A percentile compares a stretch with the other conserved stretches of the same genome.
phyloP scores from a whole-genome alignment of 2,113 vertebrate genomes.

The Hucho hucho region DNA sequence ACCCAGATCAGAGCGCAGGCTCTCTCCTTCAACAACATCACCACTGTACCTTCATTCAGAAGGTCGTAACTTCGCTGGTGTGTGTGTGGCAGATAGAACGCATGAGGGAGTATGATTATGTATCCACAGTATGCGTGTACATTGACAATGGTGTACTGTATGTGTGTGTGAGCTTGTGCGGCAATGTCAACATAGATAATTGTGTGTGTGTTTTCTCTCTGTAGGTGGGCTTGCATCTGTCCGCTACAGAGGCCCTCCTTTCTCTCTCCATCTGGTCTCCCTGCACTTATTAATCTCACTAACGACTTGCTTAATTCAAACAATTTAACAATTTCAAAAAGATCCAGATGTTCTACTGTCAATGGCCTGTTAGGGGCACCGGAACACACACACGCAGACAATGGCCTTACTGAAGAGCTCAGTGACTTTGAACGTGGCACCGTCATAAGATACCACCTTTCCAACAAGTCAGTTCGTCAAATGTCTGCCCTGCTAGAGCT shows the following conservation, averaged over 20 bases:
- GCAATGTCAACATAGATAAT: neutral
- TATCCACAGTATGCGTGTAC: constrained; percentile 1
- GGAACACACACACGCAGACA: constrained; percentile 6
- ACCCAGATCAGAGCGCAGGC: neutral
- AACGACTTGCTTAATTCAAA: constrained; percentile 44
- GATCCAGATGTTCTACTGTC: constrained; percentile 25
- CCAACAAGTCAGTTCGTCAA: no score
- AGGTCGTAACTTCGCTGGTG: no score
- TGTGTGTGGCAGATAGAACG: no score
- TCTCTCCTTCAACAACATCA: neutral
- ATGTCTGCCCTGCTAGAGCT: no score
- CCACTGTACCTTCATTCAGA: neutral
- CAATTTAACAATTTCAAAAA: constrained; percentile 42
- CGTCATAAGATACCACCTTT: no score
- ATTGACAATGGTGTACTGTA: neutral
- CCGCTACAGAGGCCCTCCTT: constrained; percentile 9
- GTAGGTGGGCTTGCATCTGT: constrained; percentile 5
- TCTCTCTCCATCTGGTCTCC: constrained; percentile 39
- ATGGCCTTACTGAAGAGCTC: no score
- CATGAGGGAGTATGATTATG: constrained; percentile 1
- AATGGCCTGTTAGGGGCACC: neutral
- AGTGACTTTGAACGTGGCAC: no score
- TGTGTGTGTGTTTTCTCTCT: constrained; percentile 3
- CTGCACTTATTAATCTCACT: constrained; percentile 40
- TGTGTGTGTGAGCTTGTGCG: neutral